Conservation (phyloP, 2,888 invertebrate species). For the Trichopria drosophilae region DNA sequence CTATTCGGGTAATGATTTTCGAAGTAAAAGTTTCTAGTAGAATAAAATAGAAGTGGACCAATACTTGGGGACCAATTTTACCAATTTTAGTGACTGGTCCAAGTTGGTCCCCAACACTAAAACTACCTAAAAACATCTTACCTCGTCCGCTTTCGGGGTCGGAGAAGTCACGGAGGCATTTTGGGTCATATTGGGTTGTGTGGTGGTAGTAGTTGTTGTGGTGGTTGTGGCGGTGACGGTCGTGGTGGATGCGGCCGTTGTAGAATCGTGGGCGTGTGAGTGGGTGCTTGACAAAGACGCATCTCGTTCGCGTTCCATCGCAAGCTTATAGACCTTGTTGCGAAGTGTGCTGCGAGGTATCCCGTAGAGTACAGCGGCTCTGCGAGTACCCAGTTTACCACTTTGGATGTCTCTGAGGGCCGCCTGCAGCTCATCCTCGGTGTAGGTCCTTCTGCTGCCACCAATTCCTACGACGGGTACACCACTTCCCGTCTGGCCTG, state of each 20-base stretch:
- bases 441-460: slow-evolving; percentile 78
- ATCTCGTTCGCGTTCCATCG: slow-evolving; percentile 72
- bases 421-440: slow-evolving; percentile 91
- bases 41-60: too few species aligned
- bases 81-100: too few species aligned
- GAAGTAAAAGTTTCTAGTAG: too few species aligned
- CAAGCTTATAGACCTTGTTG: slow-evolving; percentile 90
- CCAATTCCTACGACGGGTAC: slow-evolving; percentile 71
- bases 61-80: too few species aligned
- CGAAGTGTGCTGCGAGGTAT: slow-evolving; percentile 94
- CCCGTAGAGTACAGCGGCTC: slow-evolving; percentile 94
- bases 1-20: too few species aligned
- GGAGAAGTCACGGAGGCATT: slow-evolving; percentile 54
- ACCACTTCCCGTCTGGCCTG: slow-evolving; percentile 80
- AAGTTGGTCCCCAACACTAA: too few species aligned
- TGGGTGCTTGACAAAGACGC: slow-evolving; percentile 61
- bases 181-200: slow-evolving; percentile 54
- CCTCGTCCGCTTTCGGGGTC: slow-evolving; percentile 57
- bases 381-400: slow-evolving; percentile 87
- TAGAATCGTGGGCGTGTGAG: slow-evolving; percentile 54
- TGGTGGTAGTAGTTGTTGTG: slow-evolving; percentile 41
- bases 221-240: slow-evolving; percentile 44
- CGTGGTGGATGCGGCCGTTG: slow-evolving; percentile 47
- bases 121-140: too few species aligned
- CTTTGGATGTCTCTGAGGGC: slow-evolving; percentile 94